Percentiles rank a stretch among this genome's conserved stretches.
These are phyloP conservation scores for Fopius arisanus DNA, from an alignment of 1,140 invertebrate genomes.

Conservation along the genomic window DNA sequence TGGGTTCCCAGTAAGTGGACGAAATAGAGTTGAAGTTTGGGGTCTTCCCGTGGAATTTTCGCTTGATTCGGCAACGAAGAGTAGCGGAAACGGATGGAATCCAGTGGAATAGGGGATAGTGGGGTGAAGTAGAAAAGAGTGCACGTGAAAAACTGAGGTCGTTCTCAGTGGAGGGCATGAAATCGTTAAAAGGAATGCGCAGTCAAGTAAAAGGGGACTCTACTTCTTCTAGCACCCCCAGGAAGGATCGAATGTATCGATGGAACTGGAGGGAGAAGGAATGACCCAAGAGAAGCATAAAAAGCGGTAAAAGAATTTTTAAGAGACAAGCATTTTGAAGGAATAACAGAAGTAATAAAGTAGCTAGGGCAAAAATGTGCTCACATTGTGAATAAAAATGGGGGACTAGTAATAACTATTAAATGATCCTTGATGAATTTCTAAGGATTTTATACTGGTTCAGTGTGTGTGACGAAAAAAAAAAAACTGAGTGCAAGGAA, in stretches of 20 bases:
- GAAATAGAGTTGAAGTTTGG: constrained; percentile 34
- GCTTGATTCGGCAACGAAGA: constrained; percentile 36
- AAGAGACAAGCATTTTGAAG: constrained; percentile 1
- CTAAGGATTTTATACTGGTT: constrained; percentile 15
- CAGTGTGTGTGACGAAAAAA: constrained; percentile 8
- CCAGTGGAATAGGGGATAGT: constrained; percentile 43
- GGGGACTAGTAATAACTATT: constrained; percentile 14
- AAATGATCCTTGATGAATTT: constrained; percentile 32
- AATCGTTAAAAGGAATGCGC: constrained; percentile 63
- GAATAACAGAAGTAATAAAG: not conserved
- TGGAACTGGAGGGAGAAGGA: constrained; percentile 6
- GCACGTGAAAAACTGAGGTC: constrained; percentile 47
- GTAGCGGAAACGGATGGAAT: constrained; percentile 41
- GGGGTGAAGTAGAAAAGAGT: constrained; percentile 37
- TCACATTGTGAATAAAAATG: not conserved
- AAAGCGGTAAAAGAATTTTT: not conserved
- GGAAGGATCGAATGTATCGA: constrained; percentile 10
- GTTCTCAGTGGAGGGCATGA: constrained; percentile 42
- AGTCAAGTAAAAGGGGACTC: constrained; percentile 54
- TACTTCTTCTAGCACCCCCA: constrained; percentile 7
- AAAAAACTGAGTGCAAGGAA: constrained; percentile 8
- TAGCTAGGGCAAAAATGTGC: constrained; percentile 13
- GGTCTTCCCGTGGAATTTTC: constrained; percentile 32
- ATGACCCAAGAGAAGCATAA: not conserved
- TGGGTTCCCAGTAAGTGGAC: not conserved